Conservation (phyloP, 2,113 vertebrate species). For the Eolophus roseicapilla region DNA sequence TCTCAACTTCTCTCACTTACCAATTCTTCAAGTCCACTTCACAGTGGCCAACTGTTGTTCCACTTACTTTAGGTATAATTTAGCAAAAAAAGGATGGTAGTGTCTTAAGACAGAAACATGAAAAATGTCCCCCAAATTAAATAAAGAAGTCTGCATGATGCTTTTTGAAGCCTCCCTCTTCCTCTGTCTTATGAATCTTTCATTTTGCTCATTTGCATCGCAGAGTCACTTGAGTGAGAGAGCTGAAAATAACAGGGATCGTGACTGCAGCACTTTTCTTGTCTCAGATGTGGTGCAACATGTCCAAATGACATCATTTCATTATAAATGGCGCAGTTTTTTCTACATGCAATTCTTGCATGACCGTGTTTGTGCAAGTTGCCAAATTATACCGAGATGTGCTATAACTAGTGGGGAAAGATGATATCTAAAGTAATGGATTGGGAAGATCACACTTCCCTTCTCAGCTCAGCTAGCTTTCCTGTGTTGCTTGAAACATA, state of each 20-base stretch:
- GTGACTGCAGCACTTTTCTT: conserved; percentile 53
- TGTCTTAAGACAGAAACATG: background rate
- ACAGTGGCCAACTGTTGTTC: background rate
- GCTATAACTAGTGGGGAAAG: conserved; percentile 35
- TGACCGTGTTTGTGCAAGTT: conserved; percentile 34
- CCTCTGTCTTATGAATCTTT: conserved; percentile 63
- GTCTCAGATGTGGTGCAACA: conserved; percentile 64
- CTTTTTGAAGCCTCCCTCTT: conserved; percentile 59
- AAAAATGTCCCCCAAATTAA: conserved; percentile 45
- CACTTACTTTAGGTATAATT: background rate
- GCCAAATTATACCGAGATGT: conserved; percentile 40
- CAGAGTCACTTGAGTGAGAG: conserved; percentile 47
- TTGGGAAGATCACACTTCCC: background rate
- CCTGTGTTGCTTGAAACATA: background rate
- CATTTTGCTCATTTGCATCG: conserved; percentile 59
- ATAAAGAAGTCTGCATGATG: conserved; percentile 30
- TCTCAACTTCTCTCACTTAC: background rate
- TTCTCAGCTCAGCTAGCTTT: background rate
- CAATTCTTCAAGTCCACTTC: background rate
- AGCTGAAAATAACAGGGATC: conserved; percentile 53
- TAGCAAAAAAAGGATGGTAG: background rate
- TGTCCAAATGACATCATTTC: conserved; percentile 60
- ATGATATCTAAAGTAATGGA: conserved; percentile 27
- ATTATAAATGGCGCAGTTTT: conserved; percentile 32
- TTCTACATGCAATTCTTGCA: conserved; percentile 38